A percentile compares a stretch with the other conserved stretches of the same genome.
Conservation (phyloP, 2,113 vertebrate species). For the Petrocephalus zakoni region DNA sequence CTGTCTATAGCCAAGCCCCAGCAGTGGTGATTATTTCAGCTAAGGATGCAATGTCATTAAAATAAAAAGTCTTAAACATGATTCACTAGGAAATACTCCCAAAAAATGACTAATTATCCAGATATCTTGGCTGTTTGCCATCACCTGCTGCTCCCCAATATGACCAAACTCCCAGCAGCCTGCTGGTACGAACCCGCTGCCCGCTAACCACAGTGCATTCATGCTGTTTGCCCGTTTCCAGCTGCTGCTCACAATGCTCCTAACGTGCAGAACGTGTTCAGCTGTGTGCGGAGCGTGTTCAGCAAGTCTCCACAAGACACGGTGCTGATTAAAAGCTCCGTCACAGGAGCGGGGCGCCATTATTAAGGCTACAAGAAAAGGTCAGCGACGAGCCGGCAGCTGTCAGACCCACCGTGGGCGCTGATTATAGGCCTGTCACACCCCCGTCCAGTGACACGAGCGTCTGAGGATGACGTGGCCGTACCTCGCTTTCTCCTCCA, state of each 20-base stretch:
- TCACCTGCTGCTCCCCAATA: neutral
- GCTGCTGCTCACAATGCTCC: neutral
- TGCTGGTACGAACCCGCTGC: too few relatives aligned
- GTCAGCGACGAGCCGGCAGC: slow-evolving; percentile 18
- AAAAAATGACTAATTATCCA: neutral
- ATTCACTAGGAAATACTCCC: neutral
- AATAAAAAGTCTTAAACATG: neutral
- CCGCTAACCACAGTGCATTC: neutral
- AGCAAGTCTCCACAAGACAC: neutral
- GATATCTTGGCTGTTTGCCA: neutral
- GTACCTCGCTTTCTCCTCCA: neutral
- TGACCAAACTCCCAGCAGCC: neutral
- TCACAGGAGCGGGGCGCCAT: neutral
- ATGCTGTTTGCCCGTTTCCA: neutral
- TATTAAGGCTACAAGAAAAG: slow-evolving; percentile 25
- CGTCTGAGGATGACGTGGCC: neutral
- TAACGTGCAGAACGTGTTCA: neutral
- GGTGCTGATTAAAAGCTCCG: slow-evolving; percentile 18
- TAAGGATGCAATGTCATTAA: neutral
- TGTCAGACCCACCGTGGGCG: slow-evolving; percentile 4
- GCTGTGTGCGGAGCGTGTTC: neutral
- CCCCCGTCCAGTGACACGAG: neutral
- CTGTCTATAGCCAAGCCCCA: neutral
- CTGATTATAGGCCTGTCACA: slow-evolving; percentile 23
- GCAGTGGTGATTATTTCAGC: neutral